Evolutionary conservation across 2,888 invertebrate genomes (phyloP), one percentile per base, ranked within the genome.

Genomic region (Hydrotaea diabolus): DNA sequence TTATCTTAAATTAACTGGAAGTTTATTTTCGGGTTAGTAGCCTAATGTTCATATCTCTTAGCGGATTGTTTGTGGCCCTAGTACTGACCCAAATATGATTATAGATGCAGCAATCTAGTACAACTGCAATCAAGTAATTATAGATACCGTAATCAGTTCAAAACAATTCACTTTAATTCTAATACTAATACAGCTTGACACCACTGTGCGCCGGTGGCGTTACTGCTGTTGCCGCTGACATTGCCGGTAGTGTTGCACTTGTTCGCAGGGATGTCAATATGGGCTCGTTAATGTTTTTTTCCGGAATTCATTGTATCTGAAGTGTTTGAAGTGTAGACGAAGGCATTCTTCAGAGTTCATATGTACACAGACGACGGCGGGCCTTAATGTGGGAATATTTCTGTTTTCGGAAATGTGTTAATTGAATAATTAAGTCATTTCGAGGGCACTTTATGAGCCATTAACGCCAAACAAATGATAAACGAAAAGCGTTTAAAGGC

Each of bases 351-450:
- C 2, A 2, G 0, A 39, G 11, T 39, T 39, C 39, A 39, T 39
- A 39, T 59, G 11, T 11, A 26, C 59, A 15, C 4, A 19, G 8
- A 19, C 11, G 23, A n/a, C n/a, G n/a, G n/a, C n/a, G n/a, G n/a
- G 59, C 23, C 59, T 43, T 84, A 78, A 78, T 81, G 84, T 85
- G 84, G 81, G 81, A 85, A 83, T 62, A 69, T 76, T 72, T 23
- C 15, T 66, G 17, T 43, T 69, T 69, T 69, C 23, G 39, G 53
- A 76, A 81, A 76, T 69, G 81, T 81, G 79, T 81, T 85, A 79
- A 84, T 85, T 85, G 76, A 81, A 79, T 81, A 81, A 85, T 81
- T 85, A 85, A 85, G 73, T 73, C 59, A 76, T 81, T 85, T 72
- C 39, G 64, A 73, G 53, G 39, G 46, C 11, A 21, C 64, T 80